These are phyloP conservation scores for Anhinga rufa DNA, from an alignment of 2,113 vertebrate species.

Conservation along the genomic window DNA sequence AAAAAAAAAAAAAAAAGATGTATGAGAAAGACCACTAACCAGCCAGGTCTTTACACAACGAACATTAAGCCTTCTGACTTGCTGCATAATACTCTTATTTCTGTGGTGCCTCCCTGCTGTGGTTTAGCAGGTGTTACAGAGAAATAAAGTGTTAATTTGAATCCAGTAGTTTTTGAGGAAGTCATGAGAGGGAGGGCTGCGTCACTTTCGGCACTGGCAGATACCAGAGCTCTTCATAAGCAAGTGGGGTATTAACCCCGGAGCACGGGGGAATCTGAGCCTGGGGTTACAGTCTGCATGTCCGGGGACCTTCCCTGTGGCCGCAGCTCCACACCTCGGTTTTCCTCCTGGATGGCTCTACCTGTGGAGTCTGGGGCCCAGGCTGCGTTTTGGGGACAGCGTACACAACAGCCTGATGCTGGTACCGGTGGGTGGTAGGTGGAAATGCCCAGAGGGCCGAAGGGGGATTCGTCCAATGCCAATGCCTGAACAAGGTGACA, in stretches of 20 bases:
- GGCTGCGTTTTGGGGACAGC: neutral
- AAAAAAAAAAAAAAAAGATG: too few relatives aligned
- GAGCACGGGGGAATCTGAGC: neutral
- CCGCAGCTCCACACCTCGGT: fast-evolving
- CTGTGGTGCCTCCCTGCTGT: neutral
- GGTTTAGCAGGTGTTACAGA: neutral
- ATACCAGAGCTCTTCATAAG: neutral
- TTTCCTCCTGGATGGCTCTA: too few relatives aligned
- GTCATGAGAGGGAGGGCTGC: neutral
- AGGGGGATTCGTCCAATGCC: neutral
- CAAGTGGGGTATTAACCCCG: neutral
- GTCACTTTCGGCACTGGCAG: neutral
- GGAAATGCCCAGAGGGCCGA: neutral
- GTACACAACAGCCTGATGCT: too few relatives aligned
- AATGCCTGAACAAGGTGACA: neutral
- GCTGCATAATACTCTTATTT: neutral
- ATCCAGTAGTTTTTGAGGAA: neutral
- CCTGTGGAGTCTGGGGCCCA: neutral
- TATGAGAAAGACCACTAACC: neutral
- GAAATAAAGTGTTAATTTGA: neutral
- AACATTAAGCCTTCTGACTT: neutral
- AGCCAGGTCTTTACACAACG: neutral
- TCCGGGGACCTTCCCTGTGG: too few relatives aligned
- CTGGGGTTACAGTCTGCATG: neutral
- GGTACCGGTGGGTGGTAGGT: neutral